A percentile compares a stretch with the other conserved stretches of the same genome.
phyloP scores from a whole-genome alignment of 2,113 vertebrate genomes.

The Physeter macrocephalus region DNA sequence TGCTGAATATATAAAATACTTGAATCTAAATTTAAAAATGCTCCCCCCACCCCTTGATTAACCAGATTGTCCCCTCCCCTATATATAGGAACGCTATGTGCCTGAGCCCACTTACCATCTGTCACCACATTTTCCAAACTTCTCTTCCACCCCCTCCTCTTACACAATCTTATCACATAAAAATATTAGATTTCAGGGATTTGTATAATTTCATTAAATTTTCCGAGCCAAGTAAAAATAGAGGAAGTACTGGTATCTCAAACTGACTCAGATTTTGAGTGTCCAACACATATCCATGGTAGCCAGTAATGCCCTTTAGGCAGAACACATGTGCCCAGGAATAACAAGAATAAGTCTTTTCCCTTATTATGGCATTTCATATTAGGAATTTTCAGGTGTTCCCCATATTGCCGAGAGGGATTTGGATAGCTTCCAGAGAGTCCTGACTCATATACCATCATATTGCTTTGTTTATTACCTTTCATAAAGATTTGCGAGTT shows the following conservation, averaged over 20 bases:
- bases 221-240: slow-evolving; percentile 57
- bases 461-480: slow-evolving; percentile 20
- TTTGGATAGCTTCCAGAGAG: slow-evolving; percentile 17
- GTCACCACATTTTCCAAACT: slow-evolving; percentile 71
- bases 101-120: slow-evolving; percentile 76
- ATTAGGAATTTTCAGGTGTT: slow-evolving; percentile 39
- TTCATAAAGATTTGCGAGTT: slow-evolving; percentile 32
- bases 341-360: not conserved
- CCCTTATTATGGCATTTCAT: not conserved
- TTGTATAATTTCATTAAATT: slow-evolving; percentile 75
- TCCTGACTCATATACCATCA: slow-evolving; percentile 15
- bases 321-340: not conserved
- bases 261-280: not conserved
- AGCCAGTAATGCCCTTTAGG: not conserved
- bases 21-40: slow-evolving; percentile 73
- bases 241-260: slow-evolving; percentile 6
- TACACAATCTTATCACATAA: slow-evolving; percentile 77
- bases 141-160: slow-evolving; percentile 73
- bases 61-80: slow-evolving; percentile 76
- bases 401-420: not conserved
- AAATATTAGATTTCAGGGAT: slow-evolving; percentile 77
- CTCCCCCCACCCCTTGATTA: slow-evolving; percentile 70
- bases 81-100: slow-evolving; percentile 75
- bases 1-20: slow-evolving; percentile 76
- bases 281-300: not conserved